Evolutionary conservation across 2,888 invertebrate species (phyloP), one percentile per base, ranked within the genome.

Genomic region (Hirtodrosophila confusa): DNA sequence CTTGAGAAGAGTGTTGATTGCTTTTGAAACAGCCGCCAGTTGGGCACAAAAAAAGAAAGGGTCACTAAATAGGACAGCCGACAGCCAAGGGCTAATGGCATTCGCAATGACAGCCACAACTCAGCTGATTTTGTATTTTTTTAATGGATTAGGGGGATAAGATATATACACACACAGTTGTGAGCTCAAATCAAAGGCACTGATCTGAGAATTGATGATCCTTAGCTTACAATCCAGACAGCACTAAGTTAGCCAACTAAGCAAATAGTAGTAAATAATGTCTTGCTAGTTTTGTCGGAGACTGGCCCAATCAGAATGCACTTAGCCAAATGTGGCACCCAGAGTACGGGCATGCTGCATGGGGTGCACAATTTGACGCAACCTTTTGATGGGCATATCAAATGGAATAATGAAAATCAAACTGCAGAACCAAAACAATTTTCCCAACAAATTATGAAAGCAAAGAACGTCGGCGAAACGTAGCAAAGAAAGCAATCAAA

Each of bases 401-500:
- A 17, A 17, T 17, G 57, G 12, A 57, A 57, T 61, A 76, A 76
- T 54, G 67, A 62, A 72, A 72, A 74, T 67, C 76, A 72, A 72
- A 76, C 39, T 56, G 62, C 74, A 76, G 57, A 72, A 56, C 73
- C 62, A 36, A 75, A 71, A 73, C 62, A 76, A 73, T 75, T 73
- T 77, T 75, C 74, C 73, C 73, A 75, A 68, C 74, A 75, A 77
- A 69, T 75, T 73, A 68, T 75, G 78, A 57, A 35, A 41, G 12
- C 11, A 43, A 23, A 35, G 49, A 63, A 49, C 45, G 48, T 50
- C 43, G 40, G 24, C 40, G 12, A 49, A 66, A 60, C 57, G 43
- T 36, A 39, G 51, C 39, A 70, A 72, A 73, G 72, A 73, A 73
- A 75, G 72, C 72, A 73, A 70, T 73, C 76, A 73, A 65, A 75